Evolutionary conservation across 2,797 vertebrate species (phyloP).

Genomic region (Manis pentadactyla): DNA sequence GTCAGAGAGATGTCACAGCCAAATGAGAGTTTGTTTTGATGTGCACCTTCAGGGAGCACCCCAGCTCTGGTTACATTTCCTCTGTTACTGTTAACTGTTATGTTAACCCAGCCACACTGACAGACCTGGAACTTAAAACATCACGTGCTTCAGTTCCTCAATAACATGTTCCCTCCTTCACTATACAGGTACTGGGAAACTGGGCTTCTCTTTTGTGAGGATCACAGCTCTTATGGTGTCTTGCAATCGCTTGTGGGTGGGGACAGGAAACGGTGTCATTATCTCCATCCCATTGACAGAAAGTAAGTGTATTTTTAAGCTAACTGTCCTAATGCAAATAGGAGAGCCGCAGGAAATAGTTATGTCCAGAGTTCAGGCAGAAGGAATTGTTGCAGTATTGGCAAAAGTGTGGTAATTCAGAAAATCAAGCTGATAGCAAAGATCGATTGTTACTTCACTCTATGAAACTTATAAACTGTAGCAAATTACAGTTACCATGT

Average conservation of each 20-base stretch:
- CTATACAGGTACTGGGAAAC: conserved; percentile 95
- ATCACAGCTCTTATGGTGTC: conserved; percentile 98
- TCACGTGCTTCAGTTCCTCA: conserved; percentile 63
- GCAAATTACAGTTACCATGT: background rate
- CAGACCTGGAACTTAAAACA: background rate
- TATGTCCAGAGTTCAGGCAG: background rate
- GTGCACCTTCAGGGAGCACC: background rate
- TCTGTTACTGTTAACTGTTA: background rate
- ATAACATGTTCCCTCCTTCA: conserved; percentile 68
- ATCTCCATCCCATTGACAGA: conserved; percentile 98
- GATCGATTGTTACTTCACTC: background rate
- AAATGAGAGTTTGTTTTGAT: background rate
- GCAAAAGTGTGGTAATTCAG: background rate
- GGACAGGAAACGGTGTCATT: conserved; percentile 98
- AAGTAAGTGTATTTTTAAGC: conserved; percentile 88
- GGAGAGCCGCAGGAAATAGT: background rate
- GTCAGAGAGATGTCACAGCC: background rate
- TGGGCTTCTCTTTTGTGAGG: conserved; percentile 99
- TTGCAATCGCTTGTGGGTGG: conserved; percentile 96
- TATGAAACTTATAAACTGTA: background rate
- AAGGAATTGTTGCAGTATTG: background rate
- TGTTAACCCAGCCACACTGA: background rate
- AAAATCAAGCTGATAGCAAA: conserved; percentile 35
- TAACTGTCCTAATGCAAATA: background rate
- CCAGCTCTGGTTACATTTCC: background rate